These are phyloP conservation scores for Cheiracanthium punctorium DNA, from an alignment of 2,888 invertebrate genomes.

Conservation along the genomic window DNA sequence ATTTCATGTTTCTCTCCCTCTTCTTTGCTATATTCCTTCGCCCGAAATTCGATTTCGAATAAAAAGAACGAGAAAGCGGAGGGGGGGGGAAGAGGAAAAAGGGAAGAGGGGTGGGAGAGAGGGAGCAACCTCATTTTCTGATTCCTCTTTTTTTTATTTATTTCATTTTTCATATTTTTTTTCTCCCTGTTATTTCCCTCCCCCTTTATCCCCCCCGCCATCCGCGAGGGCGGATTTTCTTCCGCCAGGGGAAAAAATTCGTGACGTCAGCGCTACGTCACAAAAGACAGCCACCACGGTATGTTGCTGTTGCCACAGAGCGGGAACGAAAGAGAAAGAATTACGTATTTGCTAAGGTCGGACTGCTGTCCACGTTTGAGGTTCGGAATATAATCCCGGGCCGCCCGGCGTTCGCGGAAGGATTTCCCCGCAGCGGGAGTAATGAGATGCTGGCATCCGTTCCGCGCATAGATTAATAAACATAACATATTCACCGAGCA, in stretches of 20 bases:
- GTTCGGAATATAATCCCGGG: too few relatives aligned
- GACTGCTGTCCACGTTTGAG: background rate
- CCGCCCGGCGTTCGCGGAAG: too few relatives aligned
- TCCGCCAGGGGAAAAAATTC: slow-evolving; percentile 2
- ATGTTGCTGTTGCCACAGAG: background rate
- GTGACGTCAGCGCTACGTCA: background rate
- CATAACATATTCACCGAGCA: too few relatives aligned
- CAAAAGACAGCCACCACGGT: background rate
- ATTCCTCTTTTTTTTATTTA: background rate
- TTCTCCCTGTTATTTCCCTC: background rate
- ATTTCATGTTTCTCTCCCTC: background rate
- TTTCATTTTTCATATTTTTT: background rate
- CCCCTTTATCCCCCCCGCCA: background rate
- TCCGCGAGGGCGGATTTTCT: background rate
- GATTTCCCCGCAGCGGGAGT: too few relatives aligned
- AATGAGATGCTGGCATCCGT: too few relatives aligned
- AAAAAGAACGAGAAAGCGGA: background rate
- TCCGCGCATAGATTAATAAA: too few relatives aligned
- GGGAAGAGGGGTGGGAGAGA: background rate
- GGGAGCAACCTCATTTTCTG: slow-evolving; percentile 13
- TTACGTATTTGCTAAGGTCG: background rate
- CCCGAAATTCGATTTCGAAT: slow-evolving; percentile 1
- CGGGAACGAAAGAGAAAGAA: background rate
- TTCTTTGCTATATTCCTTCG: background rate
- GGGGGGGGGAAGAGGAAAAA: background rate